Evolutionary conservation across 1,140 invertebrate genomes (phyloP).

Genomic region (Oreohelix idahoensis): DNA sequence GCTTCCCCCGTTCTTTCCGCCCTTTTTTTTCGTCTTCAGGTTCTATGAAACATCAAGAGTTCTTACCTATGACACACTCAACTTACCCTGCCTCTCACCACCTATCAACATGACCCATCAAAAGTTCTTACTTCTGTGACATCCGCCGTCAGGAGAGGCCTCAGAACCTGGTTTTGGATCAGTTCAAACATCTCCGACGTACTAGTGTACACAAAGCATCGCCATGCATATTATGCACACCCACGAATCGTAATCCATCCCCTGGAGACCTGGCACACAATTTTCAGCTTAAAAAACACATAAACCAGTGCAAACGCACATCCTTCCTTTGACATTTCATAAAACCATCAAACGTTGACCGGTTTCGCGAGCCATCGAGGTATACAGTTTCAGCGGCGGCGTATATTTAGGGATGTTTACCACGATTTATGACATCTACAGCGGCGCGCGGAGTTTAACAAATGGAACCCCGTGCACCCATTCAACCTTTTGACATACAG

Average conservation of each 20-base stretch:
- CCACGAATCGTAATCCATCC: background rate
- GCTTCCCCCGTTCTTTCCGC: no score
- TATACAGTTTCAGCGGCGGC: background rate
- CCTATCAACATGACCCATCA: no score
- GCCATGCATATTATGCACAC: background rate
- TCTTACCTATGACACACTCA: no score
- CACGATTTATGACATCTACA: slow-evolving; percentile 4
- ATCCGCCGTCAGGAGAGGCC: background rate
- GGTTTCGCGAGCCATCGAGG: background rate
- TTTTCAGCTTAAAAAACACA: background rate
- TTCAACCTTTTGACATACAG: background rate
- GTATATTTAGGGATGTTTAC: background rate
- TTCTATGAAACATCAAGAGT: no score
- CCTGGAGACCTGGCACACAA: background rate
- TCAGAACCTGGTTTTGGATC: background rate
- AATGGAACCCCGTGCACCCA: slow-evolving; percentile 6
- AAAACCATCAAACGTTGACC: background rate
- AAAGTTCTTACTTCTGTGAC: background rate
- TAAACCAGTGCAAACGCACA: background rate
- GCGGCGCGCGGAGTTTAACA: background rate
- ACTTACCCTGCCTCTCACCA: no score
- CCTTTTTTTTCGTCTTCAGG: no score
- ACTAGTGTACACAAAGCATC: background rate
- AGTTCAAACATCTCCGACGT: background rate
- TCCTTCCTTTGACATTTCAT: background rate